Base-by-base conservation (phyloP, 2,113 vertebrate genomes). In the Heterocephalus glaber region DNA sequence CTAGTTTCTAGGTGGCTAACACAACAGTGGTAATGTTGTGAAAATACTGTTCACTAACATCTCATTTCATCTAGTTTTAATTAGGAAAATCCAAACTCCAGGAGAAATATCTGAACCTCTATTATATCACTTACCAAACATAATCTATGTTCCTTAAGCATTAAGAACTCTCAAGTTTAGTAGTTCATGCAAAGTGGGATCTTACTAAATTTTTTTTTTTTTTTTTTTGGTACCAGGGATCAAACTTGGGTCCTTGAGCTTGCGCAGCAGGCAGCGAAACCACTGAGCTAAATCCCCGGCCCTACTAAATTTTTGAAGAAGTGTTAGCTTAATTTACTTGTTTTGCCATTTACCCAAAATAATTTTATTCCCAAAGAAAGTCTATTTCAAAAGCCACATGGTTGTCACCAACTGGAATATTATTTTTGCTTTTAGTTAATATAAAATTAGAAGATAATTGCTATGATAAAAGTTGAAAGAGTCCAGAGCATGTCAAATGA, bases 391-490 rank as follows among this genome's bases (percentile, higher is more conserved):
- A 96, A 89, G 44, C 66, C 95, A 68, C 14, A 88, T 38, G 66
- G 49, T 93, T 30, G 88, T 56, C 49, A 65, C 20, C 28, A 93
- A 68, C 47, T 33, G 28, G 56, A 95, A 95, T 68, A 65, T 66
- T 93, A 74, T 74, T 79, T 92, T 93, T 95, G 61, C n/a, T 97
- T 94, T 95, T 87, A 74, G 82, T 72, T 68, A 68, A 35, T 79
- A 76, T 87, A 84, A 90, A 96, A 87, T 81, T 92, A 92, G 49
- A 92, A 95, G 61, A 93, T 66, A 86, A 94, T 20, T 86, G 24
- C 11, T 95, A 9, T 35, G 89, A 86, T 83, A 86, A 90, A 92
- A 82, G 38, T 24, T 76, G 72, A 17, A 89, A 70, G 38, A 72
- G 68, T 90, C 77, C 35, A 85, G 47, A 84, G 24, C 44, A 38